Percentiles rank a stretch among this genome's conserved stretches.
Evolutionary conservation across 1,140 invertebrate species (phyloP).

Genomic region (Zaprionus camerounensis): DNA sequence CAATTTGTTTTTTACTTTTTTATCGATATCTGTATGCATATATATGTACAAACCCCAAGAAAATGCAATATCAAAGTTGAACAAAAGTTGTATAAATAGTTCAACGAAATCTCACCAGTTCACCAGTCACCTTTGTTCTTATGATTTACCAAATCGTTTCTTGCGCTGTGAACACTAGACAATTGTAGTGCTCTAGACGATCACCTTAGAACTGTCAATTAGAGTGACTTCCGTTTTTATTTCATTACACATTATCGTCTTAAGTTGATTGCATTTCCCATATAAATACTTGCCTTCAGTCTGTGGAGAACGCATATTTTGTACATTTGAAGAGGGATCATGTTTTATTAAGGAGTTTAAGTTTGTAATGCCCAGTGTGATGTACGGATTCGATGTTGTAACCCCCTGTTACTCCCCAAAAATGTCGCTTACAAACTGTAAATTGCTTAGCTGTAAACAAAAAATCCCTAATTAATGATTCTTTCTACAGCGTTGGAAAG

Average conservation of each 20-base stretch:
- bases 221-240: background rate
- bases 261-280: conserved; percentile 16
- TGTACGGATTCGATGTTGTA: conserved; percentile 41
- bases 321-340: conserved; percentile 35
- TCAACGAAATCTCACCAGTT: conserved; percentile 49
- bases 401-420: conserved; percentile 21
- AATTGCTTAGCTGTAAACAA: conserved; percentile 12
- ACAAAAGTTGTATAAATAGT: conserved; percentile 28
- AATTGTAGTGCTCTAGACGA: conserved; percentile 66
- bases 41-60: conserved; percentile 41
- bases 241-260: conserved; percentile 16
- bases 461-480: conserved; percentile 12
- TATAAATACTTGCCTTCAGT: conserved; percentile 56
- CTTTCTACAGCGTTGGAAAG: conserved; percentile 25
- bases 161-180: conserved; percentile 44
- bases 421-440: conserved; percentile 32
- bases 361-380: conserved; percentile 20
- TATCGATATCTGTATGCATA: conserved; percentile 30
- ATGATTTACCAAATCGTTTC: conserved; percentile 16
- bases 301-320: conserved; percentile 47
- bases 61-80: conserved; percentile 22
- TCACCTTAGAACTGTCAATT: conserved; percentile 41
- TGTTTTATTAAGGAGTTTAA: conserved; percentile 10
- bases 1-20: conserved; percentile 81
- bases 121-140: conserved; percentile 47